Evolutionary conservation across 2,113 vertebrate species (phyloP).

Genomic region (Tachuris rubrigastra): DNA sequence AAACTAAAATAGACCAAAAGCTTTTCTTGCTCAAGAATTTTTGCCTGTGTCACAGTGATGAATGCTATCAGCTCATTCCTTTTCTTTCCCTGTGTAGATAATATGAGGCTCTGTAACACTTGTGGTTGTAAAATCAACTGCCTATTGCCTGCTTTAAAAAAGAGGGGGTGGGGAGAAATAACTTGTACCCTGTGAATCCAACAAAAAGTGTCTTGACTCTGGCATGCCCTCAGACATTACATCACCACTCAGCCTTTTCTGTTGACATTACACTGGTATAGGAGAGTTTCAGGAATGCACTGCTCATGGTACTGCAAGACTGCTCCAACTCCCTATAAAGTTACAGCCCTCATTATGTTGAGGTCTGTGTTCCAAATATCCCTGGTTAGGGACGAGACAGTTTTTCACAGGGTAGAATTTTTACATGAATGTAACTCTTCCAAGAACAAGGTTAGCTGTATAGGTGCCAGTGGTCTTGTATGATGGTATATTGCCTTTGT

Average conservation of each 20-base stretch:
- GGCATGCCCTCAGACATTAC: conserved; percentile 81
- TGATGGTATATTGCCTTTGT: neutral
- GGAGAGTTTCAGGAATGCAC: conserved; percentile 66
- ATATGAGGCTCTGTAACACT: neutral
- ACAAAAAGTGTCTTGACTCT: conserved; percentile 70
- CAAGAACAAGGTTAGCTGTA: neutral
- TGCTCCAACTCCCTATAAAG: conserved; percentile 50
- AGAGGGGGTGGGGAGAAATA: conserved; percentile 39
- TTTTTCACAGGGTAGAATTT: neutral
- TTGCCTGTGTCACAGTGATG: neutral
- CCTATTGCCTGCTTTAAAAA: neutral
- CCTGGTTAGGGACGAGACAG: neutral
- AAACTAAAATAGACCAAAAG: neutral
- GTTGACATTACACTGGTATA: conserved; percentile 74
- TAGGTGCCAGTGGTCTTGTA: neutral
- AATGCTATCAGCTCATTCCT: neutral
- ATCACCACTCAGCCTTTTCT: conserved; percentile 77
- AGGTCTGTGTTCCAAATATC: neutral
- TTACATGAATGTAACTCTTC: neutral
- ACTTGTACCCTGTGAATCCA: conserved; percentile 55
- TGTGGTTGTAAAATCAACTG: conserved; percentile 28
- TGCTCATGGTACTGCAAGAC: neutral
- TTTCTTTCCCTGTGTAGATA: conserved; percentile 12
- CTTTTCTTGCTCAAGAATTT: neutral
- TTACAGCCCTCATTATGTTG: conserved; percentile 41